Conservation (phyloP, 1,140 invertebrate species). For the Medauroidea extradentata region DNA sequence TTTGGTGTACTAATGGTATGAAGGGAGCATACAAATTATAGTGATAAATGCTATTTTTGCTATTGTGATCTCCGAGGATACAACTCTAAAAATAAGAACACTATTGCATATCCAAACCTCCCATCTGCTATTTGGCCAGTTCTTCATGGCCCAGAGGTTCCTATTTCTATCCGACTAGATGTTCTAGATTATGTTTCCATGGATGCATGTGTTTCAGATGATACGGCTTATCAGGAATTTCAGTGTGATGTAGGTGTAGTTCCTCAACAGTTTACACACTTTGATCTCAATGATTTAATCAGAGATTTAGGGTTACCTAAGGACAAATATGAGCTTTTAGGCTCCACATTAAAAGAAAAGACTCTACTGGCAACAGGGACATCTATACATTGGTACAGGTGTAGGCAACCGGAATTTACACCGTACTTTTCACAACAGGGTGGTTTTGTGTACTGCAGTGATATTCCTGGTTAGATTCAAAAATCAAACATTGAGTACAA, state of each 20-base stretch:
- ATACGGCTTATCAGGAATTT: too few relatives aligned
- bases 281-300: not conserved
- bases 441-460: slow-evolving; percentile 1
- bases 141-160: not conserved
- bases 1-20: too few relatives aligned
- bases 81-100: not conserved
- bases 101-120: not conserved
- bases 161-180: not conserved
- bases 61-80: not conserved
- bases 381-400: not conserved
- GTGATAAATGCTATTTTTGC: not conserved
- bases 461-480: not conserved
- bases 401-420: not conserved
- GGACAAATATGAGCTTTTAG: not conserved
- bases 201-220: not conserved
- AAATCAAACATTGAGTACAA: not conserved
- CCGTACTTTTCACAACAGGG: not conserved
- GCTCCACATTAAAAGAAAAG: not conserved
- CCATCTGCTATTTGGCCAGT: not conserved
- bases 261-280: not conserved
- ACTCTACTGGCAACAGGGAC: not conserved
- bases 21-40: too few relatives aligned
- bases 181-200: not conserved
- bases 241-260: too few relatives aligned
- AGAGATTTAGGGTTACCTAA: not conserved